A percentile compares a stretch with the other conserved stretches of the same genome.
Evolutionary conservation across 2,888 invertebrate species (phyloP).

Genomic region (Meiosimyza decipiens): DNA sequence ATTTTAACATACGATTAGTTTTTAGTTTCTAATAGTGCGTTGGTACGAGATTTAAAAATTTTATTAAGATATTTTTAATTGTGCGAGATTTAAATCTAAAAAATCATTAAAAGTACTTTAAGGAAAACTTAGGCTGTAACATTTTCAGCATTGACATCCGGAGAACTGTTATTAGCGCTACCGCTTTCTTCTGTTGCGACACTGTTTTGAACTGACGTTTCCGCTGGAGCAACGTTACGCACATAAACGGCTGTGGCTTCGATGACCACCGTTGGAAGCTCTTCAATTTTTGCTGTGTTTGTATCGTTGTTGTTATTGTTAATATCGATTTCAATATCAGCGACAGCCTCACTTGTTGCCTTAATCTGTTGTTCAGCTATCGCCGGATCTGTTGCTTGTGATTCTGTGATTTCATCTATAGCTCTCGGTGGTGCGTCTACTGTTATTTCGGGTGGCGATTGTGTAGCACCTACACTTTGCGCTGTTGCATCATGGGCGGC

Average conservation of each 20-base stretch:
- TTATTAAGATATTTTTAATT: not conserved
- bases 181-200: conserved; percentile 15
- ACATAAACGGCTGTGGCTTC: conserved; percentile 55
- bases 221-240: conserved; percentile 38
- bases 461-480: not conserved
- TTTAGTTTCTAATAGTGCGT: conserved; percentile 15
- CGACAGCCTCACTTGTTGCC: conserved; percentile 23
- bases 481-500: no score
- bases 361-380: conserved; percentile 13
- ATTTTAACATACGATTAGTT: no score
- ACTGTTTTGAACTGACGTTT: conserved; percentile 33
- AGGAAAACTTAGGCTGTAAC: not conserved
- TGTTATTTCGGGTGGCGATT: conserved; percentile 8
- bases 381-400: conserved; percentile 15
- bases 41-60: not conserved
- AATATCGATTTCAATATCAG: conserved; percentile 41
- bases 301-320: conserved; percentile 46
- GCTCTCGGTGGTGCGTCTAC: not conserved
- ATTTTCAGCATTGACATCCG: conserved; percentile 3
- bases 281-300: conserved; percentile 36
- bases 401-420: not conserved
- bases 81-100: conserved; percentile 8
- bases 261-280: conserved; percentile 54
- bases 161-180: not conserved
- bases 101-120: not conserved